These are phyloP conservation scores for Andrena minutula DNA, from an alignment of 2,888 invertebrate species.

Conservation along the genomic window DNA sequence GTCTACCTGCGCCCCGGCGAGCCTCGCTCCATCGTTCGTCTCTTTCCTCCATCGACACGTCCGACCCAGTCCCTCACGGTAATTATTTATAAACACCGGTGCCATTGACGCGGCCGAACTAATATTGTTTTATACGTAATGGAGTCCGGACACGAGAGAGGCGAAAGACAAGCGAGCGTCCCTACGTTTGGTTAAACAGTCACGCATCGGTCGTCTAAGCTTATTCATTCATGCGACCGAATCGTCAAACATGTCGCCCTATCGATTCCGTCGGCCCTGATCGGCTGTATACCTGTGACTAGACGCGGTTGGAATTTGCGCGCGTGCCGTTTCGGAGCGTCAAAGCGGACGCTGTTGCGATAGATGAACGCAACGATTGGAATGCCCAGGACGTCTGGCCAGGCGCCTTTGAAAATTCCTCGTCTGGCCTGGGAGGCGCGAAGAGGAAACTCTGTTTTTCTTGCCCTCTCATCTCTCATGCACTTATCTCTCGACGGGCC, in stretches of 20 bases:
- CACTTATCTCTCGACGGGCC: slow-evolving; percentile 45
- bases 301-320: background rate
- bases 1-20: slow-evolving; percentile 24
- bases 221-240: slow-evolving; percentile 36
- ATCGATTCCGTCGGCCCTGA: slow-evolving; percentile 3
- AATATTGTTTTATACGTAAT: slow-evolving; percentile 75
- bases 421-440: slow-evolving; percentile 37
- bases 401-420: slow-evolving; percentile 32
- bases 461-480: slow-evolving; percentile 45
- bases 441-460: slow-evolving; percentile 54
- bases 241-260: slow-evolving; percentile 25
- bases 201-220: slow-evolving; percentile 27
- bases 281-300: background rate
- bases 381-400: slow-evolving; percentile 12
- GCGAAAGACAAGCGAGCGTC: slow-evolving; percentile 19
- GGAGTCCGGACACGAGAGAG: slow-evolving; percentile 38
- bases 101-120: slow-evolving; percentile 58
- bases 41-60: background rate
- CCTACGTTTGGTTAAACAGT: slow-evolving; percentile 29
- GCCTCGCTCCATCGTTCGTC: slow-evolving; percentile 33
- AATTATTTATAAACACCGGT: slow-evolving; percentile 76
- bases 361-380: slow-evolving; percentile 15
- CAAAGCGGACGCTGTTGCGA: background rate
- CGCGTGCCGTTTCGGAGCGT: too few species aligned
- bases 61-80: slow-evolving; percentile 53